phyloP scores from a whole-genome alignment of 2,113 vertebrate genomes.

The Mystacornis crossleyi region DNA sequence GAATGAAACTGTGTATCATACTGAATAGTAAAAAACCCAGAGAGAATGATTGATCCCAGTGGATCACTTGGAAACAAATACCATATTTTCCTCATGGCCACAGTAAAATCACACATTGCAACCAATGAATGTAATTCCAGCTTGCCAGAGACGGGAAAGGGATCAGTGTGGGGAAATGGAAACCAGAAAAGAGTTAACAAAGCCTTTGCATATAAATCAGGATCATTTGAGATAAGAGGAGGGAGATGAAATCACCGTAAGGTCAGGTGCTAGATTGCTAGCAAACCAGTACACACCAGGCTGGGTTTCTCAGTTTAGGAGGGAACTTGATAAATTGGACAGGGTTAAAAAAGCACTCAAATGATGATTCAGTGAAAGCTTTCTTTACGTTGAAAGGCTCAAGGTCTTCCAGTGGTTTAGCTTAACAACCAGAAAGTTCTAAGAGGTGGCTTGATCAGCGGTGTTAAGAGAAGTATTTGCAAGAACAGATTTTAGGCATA shows the following conservation, averaged over 20 bases:
- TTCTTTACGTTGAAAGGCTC: background rate
- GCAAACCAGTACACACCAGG: background rate
- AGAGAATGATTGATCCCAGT: background rate
- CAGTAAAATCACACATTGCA: background rate
- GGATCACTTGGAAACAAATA: background rate
- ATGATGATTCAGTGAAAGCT: background rate
- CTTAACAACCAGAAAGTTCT: background rate
- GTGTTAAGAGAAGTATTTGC: background rate
- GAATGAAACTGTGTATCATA: background rate
- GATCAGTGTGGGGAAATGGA: background rate
- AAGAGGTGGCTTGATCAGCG: background rate
- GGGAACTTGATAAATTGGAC: background rate
- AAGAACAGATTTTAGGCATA: background rate
- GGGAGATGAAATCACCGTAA: background rate
- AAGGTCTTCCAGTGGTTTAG: background rate
- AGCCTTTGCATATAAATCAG: background rate
- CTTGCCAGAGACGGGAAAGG: background rate
- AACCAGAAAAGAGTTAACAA: background rate
- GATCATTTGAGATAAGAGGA: background rate
- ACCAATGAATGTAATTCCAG: background rate
- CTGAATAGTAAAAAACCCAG: background rate
- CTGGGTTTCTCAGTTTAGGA: background rate
- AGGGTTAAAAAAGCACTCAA: background rate
- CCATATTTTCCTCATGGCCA: background rate
- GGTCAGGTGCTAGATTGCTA: background rate